Conservation (phyloP, 2,888 invertebrate genomes). For the Pachliopta kotzebuea region DNA sequence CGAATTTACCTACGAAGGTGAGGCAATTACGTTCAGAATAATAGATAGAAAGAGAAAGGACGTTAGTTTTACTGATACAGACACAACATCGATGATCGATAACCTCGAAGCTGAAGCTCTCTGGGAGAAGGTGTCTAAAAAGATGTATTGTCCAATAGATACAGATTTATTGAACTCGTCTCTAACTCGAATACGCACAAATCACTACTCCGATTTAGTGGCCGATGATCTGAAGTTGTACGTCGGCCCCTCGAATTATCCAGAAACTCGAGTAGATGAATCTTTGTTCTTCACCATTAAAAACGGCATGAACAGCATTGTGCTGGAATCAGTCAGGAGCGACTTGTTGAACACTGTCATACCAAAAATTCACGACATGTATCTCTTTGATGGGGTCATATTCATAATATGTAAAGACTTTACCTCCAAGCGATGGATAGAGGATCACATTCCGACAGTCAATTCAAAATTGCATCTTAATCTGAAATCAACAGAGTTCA, state of each 20-base stretch:
- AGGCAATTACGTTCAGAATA: constrained; percentile 55
- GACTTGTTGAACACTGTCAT: constrained; percentile 39
- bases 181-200: constrained; percentile 56
- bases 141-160: constrained; percentile 57
- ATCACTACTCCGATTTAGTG: constrained; percentile 63
- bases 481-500: constrained; percentile 63
- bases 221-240: constrained; percentile 68
- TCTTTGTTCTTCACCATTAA: constrained; percentile 54
- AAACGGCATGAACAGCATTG: constrained; percentile 51
- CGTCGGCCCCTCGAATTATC: constrained; percentile 63
- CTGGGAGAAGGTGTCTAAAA: constrained; percentile 48
- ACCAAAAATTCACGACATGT: constrained; percentile 66
- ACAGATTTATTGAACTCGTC: constrained; percentile 53
- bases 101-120: constrained; percentile 39
- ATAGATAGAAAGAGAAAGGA: constrained; percentile 68
- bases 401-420: constrained; percentile 64
- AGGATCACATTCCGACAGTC: constrained; percentile 43
- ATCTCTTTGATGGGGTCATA: constrained; percentile 69
- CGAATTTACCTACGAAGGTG: constrained; percentile 55
- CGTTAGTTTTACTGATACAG: constrained; percentile 50
- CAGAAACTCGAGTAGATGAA: constrained; percentile 64
- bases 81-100: constrained; percentile 32
- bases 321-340: constrained; percentile 44
- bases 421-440: constrained; percentile 55
- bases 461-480: constrained; percentile 47